Evolutionary conservation across 2,888 invertebrate species (phyloP).

Genomic region (Hypolimnas misippus): DNA sequence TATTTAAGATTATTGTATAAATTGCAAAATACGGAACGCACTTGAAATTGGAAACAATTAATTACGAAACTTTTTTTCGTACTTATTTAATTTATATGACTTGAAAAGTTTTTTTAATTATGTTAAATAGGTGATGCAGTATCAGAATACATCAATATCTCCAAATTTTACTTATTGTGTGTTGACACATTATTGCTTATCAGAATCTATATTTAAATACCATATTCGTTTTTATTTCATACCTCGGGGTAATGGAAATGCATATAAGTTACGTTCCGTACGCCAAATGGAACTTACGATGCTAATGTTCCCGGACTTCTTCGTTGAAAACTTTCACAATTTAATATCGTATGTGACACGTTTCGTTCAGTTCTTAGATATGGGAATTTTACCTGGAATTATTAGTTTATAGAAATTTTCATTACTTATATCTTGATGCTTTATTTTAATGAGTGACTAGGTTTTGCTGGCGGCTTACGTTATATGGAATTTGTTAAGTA

Average conservation of each 20-base stretch:
- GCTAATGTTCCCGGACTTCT: slow-evolving; percentile 67
- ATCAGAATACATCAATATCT: too few species aligned
- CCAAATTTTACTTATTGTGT: too few species aligned
- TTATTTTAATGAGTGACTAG: background rate
- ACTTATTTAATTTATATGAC: too few species aligned
- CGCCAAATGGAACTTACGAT: slow-evolving; percentile 60
- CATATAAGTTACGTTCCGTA: slow-evolving; percentile 59
- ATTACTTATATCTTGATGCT: background rate
- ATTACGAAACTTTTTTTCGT: too few species aligned
- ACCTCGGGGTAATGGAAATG: slow-evolving; percentile 54
- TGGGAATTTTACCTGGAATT: slow-evolving; percentile 51
- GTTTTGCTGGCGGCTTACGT: background rate
- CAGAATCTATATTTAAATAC: too few species aligned
- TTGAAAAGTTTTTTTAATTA: too few species aligned
- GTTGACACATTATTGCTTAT: too few species aligned
- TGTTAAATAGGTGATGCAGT: too few species aligned
- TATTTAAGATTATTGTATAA: too few species aligned
- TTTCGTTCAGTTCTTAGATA: slow-evolving; percentile 54
- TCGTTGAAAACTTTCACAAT: slow-evolving; percentile 58
- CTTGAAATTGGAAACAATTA: too few species aligned
- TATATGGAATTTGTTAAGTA: too few species aligned
- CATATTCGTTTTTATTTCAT: slow-evolving; percentile 44
- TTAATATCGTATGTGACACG: slow-evolving; percentile 80
- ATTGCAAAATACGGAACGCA: too few species aligned
- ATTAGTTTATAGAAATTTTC: background rate